Percentiles rank a stretch among this genome's conserved stretches.
Conservation (phyloP, 2,797 vertebrate species). For the Molossus molossus region DNA sequence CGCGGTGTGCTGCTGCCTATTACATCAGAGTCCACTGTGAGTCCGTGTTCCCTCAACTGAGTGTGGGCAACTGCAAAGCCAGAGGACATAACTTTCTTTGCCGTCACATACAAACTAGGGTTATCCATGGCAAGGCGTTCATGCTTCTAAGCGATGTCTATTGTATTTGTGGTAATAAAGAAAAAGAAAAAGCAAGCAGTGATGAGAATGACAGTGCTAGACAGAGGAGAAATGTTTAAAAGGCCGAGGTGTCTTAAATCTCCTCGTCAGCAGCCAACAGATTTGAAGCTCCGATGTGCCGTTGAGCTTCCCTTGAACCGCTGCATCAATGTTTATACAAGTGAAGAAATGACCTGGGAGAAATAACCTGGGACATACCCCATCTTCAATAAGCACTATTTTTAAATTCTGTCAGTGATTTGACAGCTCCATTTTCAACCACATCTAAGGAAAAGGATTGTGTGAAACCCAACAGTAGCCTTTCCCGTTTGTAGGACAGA, state of each 20-base stretch:
- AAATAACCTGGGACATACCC: neutral
- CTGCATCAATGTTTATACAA: constrained; percentile 45
- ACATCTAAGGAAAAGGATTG: constrained; percentile 17
- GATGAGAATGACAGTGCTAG: neutral
- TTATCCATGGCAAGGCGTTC: neutral
- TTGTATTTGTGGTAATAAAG: neutral
- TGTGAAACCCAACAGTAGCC: constrained; percentile 25
- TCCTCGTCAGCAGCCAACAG: neutral
- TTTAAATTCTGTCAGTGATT: constrained; percentile 42
- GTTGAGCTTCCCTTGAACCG: neutral
- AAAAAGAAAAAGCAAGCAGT: neutral
- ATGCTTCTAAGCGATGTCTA: constrained; percentile 20
- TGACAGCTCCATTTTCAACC: constrained; percentile 53
- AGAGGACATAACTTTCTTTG: neutral
- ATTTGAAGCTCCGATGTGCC: neutral
- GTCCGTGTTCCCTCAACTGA: neutral
- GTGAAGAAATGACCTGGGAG: constrained; percentile 48
- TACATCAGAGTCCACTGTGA: neutral
- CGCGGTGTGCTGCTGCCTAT: neutral
- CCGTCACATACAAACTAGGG: neutral
- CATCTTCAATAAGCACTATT: constrained; percentile 40
- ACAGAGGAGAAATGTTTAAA: constrained; percentile 42
- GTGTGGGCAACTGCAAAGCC: neutral
- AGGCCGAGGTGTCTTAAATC: neutral
- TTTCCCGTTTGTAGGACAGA: constrained; percentile 55